Base-by-base conservation (phyloP, 2,888 invertebrate species). In the Eupithecia inturbata region DNA sequence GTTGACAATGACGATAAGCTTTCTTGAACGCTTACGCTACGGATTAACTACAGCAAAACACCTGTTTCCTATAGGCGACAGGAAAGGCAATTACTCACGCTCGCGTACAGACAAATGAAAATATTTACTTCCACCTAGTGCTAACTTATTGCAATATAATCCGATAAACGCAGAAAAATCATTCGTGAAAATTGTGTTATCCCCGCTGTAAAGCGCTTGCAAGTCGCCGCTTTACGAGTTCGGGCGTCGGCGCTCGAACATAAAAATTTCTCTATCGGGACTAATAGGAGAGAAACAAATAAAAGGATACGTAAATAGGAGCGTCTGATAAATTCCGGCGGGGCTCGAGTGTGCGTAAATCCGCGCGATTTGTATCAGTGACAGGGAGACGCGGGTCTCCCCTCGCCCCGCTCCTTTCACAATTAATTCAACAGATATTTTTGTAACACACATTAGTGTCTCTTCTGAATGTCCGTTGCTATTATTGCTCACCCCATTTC, bases 321-420 rank as follows among this genome's bases (percentile, higher is more conserved):
- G 89, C 91, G 91, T 85, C 86, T 91, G 93, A 94, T 94, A 93
- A 93, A 94, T 94, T 94, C 92, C 93, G 87, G 87, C 90, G 93
- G 94, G 94, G 94, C 91, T 89, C 85, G 92, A 93, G 93, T 88
- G 88, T 89, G 92, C 93, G 93, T 94, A 95, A 95, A 95, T 95
- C 95, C 95, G 91, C 89, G 92, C 95, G 94, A 95, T 95, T 95
- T 95, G 95, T 95, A 94, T 95, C 94, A 90, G 92, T 92, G 94
- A 93, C 94, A 93, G 91, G 91, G 89, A 90, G 84, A 89, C 87
- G 86, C 86, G 88, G 87, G 88, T 84, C 81, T 77, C 78, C 81
- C 79, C 79, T 81, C 80, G 78, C 82, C 79, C n/a, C 68, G 80
- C 75, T 75, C 82, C 80, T 87, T 87, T 85, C 83, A 89, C 92